Percentiles rank a stretch among this genome's conserved stretches.
phyloP scores from a whole-genome alignment of 2,797 vertebrate genomes.

The Allobates femoralis region DNA sequence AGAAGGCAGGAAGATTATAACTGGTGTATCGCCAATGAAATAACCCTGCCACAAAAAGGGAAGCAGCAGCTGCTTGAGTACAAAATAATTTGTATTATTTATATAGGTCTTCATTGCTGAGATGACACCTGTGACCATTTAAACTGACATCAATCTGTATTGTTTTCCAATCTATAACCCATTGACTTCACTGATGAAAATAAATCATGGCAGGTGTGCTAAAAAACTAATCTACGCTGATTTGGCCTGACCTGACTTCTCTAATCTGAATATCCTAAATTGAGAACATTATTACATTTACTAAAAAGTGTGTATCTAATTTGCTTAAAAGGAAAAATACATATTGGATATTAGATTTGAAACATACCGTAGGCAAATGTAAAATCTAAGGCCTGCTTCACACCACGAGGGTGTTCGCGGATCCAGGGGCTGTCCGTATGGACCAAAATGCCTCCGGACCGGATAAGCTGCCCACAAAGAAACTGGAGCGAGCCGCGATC shows the following conservation, averaged over 20 bases:
- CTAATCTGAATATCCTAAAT: no score
- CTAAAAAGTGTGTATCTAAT: background rate
- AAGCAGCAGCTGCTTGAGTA: background rate
- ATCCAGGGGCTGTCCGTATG: no score
- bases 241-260: background rate
- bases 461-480: no score
- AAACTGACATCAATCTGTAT: background rate
- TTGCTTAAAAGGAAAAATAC: background rate
- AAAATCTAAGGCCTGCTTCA: no score
- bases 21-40: background rate
- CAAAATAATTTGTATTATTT: background rate
- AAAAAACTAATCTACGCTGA: background rate
- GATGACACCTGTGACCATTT: background rate
- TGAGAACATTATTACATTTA: background rate
- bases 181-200: background rate
- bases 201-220: background rate
- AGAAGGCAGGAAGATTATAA: conserved; percentile 20
- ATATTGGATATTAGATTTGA: background rate
- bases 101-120: background rate
- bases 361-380: no score
- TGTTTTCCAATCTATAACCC: background rate
- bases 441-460: no score
- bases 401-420: no score
- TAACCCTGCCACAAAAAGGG: background rate
- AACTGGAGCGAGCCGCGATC: no score